Evolutionary conservation across 2,888 invertebrate species (phyloP), one percentile per base, ranked within the genome.

Genomic region (Lymantria dispar): DNA sequence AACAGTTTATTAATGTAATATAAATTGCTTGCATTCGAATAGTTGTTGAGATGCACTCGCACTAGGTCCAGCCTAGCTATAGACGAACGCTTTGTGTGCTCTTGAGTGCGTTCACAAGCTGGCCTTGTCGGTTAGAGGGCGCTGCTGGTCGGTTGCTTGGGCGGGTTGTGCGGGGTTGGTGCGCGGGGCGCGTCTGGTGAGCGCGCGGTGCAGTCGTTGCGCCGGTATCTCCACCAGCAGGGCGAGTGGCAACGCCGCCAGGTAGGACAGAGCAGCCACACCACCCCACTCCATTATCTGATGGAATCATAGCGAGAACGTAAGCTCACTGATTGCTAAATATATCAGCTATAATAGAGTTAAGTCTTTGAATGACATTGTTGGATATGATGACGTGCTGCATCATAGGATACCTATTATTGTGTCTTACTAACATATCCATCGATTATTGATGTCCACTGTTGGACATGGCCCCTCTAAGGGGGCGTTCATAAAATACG

Each of bases 121-220:
- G 0, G 68, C 41, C 54, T 76, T 78, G 46, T 60, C 58, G 12
- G 56, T 31, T 55, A 40, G 40, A 10, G 47, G 46, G 57, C 84
- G 71, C 92, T 92, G 54, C 29, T 38, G 38, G 11, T 46, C 46
- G 11, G 91, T 92, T 7, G 74, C 39, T 15, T 43, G 93, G 93
- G 31, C 7, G 40, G 15, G 29, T 14, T 49, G 9, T 44, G 52
- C 37, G 43, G 54, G 29, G 43, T 42, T 14, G 42, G 92, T 48
- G 92, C 93, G 0, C 71, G 64, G 91, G 90, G 68, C 87, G 54
- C 63, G 90, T 90, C 68, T 87, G 54, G 66, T 70, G 52, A 86
- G 73, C 40, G 83, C 80, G 44, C 77, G 74, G 51, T 76, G 74
- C 56, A 90, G 79, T 10, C 86, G 76, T 72, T 77, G 80, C 52